Base-by-base conservation (phyloP, 2,888 invertebrate species). In the Pristionchus entomophagus region DNA sequence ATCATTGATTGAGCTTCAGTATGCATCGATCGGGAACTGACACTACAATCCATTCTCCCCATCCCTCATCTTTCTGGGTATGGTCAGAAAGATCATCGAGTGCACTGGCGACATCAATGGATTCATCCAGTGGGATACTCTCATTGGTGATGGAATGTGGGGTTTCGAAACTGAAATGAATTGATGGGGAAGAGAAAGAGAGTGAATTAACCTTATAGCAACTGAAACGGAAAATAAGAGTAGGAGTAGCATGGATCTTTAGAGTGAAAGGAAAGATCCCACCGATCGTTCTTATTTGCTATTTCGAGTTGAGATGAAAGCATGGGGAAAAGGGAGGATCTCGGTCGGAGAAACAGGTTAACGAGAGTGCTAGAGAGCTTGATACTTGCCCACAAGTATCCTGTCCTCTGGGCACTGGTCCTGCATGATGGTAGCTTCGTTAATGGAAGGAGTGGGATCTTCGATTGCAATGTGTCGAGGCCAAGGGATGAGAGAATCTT, bases 301-400 rank as follows among this genome's bases (percentile, higher is more conserved):
- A 6, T 14, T 14, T 45, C 14, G n/a, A 65, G 29, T 65, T 65
- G 62, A 4, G 29, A 32, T 29, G 62, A 65, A 65, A 32, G 29
- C 35, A 65, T 65, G 29, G 29, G 62, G 62, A 32, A 65, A 65
- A 65, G 62, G 62, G 62, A 29, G 62, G 62, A 65, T 65, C 26
- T 65, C 62, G 62, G 35, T 32, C 32, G 29, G 62, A 35, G 62
- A 65, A 65, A 65, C 62, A 65, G 62, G 62, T 65, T 65, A 65
- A 35, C 45, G 32, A 59, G 59, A n/a, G n/a, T n/a, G n/a, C n/a
- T n/a, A n/a, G n/a, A n/a, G n/a, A n/a, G n/a, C n/a, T n/a, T n/a
- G n/a, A n/a, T n/a, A n/a, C n/a, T n/a, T n/a, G n/a, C n/a, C n/a
- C n/a, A n/a, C n/a, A n/a, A n/a, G n/a, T n/a, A n/a, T n/a, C n/a